Base-by-base conservation (phyloP, 2,797 vertebrate genomes). In the Hozukius guyotensis region DNA sequence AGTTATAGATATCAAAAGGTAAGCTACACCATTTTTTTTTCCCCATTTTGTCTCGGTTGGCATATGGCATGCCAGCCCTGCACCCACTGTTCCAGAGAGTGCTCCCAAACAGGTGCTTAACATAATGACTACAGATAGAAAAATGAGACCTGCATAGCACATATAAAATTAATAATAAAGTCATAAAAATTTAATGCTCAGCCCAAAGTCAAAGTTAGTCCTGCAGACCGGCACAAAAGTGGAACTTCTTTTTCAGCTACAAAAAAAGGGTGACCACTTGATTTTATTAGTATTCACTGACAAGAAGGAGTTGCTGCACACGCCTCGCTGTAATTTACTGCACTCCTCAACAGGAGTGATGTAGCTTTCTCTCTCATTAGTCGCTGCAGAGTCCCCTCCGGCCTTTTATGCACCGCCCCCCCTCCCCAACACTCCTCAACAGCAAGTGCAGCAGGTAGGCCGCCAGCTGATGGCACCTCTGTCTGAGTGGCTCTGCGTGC, bases 391-490 rank as follows among this genome's bases (percentile, higher is more conserved):
- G 78, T 66, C 71, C 74, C 63, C 83, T 68, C 20, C 53, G 46
- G 80, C 60, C 62, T 78, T 76, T 78, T 78, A 78, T 80, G 74
- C 80, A 36, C 66, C 29, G 25, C 46, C 64, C 27, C 34, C 36
- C 25, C 59, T 27, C 42, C 42, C 42, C 27, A 68, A 49, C 76
- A 38, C 71, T 59, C 42, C 65, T 75, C 34, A 32, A 32, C 62
- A 61, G 12, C 36, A 14, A 27, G 25, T 76, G 31, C 72, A 77
- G 77, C 81, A 74, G 78, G 78, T 87, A 61, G 74, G 77, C 83
- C 59, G 78, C 69, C 72, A 52, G 85, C 53, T 66, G 88, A 89
- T 80, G 86, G 83, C 80, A 84, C 85, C 88, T 84, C 81, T 52
- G 81, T 83, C 85, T 84, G 88, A 88, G 80, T 20, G 49, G 60